These are phyloP conservation scores for Pagetopsis macropterus DNA, from an alignment of 2,797 vertebrate species.

Conservation along the genomic window DNA sequence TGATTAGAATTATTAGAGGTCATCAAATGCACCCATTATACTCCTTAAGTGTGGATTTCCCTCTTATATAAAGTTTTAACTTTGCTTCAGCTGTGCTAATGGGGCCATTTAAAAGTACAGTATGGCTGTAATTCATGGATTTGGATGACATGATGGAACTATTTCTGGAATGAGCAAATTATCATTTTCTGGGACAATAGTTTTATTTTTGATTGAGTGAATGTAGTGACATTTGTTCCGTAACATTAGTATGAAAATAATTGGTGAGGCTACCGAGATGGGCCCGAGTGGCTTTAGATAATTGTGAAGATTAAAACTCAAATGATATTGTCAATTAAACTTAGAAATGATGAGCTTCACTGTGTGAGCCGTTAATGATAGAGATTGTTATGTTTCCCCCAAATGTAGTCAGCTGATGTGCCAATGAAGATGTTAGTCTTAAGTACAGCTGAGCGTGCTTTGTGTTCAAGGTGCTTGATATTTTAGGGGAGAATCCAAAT, in stretches of 20 bases:
- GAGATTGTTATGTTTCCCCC: constrained; percentile 1
- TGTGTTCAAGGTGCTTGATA: constrained; percentile 9
- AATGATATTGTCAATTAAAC: constrained; percentile 41
- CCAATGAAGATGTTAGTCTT: neutral
- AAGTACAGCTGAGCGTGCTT: neutral
- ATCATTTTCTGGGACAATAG: constrained; percentile 47
- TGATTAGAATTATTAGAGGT: constrained; percentile 55
- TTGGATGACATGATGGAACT: constrained; percentile 17
- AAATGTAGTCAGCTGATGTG: neutral
- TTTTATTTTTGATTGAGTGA: constrained; percentile 33
- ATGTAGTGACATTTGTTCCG: constrained; percentile 32
- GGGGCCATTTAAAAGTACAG: constrained; percentile 10
- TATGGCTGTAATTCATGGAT: constrained; percentile 19
- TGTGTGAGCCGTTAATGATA: neutral
- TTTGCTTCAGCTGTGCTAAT: constrained; percentile 2
- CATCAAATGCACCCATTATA: constrained; percentile 22
- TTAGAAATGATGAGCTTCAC: constrained; percentile 3
- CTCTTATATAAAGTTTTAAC: constrained; percentile 4
- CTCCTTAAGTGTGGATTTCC: neutral
- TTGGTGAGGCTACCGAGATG: constrained; percentile 22
- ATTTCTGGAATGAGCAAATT: constrained; percentile 33
- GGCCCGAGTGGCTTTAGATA: constrained; percentile 25
- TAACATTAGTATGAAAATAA: constrained; percentile 40
- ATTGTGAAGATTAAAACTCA: constrained; percentile 33
- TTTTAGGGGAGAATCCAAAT: constrained; percentile 50